Base-by-base conservation (phyloP, 2,888 invertebrate genomes). In the Drymonia ruficornis region DNA sequence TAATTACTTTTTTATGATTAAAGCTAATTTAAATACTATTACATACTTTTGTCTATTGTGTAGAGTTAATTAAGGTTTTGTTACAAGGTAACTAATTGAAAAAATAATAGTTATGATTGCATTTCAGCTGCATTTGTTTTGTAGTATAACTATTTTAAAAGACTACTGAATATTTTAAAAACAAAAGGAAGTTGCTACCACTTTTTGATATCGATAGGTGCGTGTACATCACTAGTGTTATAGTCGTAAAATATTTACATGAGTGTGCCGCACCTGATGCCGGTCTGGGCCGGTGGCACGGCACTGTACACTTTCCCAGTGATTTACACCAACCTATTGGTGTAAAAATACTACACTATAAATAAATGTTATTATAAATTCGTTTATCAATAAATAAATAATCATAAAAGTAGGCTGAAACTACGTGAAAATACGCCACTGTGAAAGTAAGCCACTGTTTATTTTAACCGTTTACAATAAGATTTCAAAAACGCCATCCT, bases 221-320 rank as follows among this genome's bases (percentile, higher is more conserved):
- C 23, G 3, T 8, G 34, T 11, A 16, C 89, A 78, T 67, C 87
- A 75, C 86, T 86, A 85, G 71, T 56, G 70, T 67, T 91, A 91
- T 90, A 91, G 87, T 91, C 90, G 86, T 89, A 91, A 89, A 89
- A 92, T 91, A 91, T 92, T 92, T 91, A 90, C 89, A 83, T 81
- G 88, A 86, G 81, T 91, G 86, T 88, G 82, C 83, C 83, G 83
- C 91, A 92, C 91, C 91, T 92, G 91, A 86, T 84, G 82, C 88
- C 74, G 70, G 44, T n/a, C 8, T 11, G 46, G 8, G 75, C 69
- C 77, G 76, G 76, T 83, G 85, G 83, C 82, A 83, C 80, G 88
- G 91, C 90, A 90, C 87, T 88, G 83, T 80, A 84, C 11, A 23
- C 23, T 1, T 16, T 23, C 86, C 86, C 79, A 67, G 84, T 89